Evolutionary conservation across 2,797 vertebrate species (phyloP), one percentile per base, ranked within the genome.

Genomic region (Malurus splendens): DNA sequence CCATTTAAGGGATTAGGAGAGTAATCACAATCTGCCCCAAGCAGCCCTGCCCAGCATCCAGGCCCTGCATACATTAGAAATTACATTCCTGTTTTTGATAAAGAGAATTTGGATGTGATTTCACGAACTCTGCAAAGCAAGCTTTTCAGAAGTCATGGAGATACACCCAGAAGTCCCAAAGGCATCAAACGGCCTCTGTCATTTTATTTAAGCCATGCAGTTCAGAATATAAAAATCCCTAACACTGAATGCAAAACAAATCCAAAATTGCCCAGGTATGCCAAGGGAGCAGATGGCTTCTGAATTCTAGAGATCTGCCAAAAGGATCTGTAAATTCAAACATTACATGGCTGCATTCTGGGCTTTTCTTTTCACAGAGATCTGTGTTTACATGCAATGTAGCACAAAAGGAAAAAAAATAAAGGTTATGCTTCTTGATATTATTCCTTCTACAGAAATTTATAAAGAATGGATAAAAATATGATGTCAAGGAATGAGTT

Each of bases 1-100:
- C 93, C 90, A 95, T 83, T 95, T 92, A 92, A 78, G 75, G 86
- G 87, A 95, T 96, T 96, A 94, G 90, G 86, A 41, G 33, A 56
- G 84, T 93, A 95, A 95, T 94, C 82, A 44, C 72, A 94, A 82
- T 95, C 93, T 95, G 93, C 65, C 91, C 89, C 82, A n/a, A 91
- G 70, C 73, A 79, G 33, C 76, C 82, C 78, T 86, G 60, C 42
- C 87, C 60, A 65, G 75, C 70, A 83, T 7, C 55, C 65, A 42
- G 56, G n/a, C 73, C 19, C 44, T 52, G 76, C 27, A 11, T 14
- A 18, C 51, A 42, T 33, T 23, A 52, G 48, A 86, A 93, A 87
- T 59, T 4, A 60, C 64, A 77, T 56, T 64, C 67, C 33, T 51
- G 65, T 19, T 87, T 59, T 45, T 32, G 38, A 72, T 42, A 56